These are phyloP conservation scores for Montifringilla adamsi DNA, from an alignment of 2,113 vertebrate species.

Conservation along the genomic window DNA sequence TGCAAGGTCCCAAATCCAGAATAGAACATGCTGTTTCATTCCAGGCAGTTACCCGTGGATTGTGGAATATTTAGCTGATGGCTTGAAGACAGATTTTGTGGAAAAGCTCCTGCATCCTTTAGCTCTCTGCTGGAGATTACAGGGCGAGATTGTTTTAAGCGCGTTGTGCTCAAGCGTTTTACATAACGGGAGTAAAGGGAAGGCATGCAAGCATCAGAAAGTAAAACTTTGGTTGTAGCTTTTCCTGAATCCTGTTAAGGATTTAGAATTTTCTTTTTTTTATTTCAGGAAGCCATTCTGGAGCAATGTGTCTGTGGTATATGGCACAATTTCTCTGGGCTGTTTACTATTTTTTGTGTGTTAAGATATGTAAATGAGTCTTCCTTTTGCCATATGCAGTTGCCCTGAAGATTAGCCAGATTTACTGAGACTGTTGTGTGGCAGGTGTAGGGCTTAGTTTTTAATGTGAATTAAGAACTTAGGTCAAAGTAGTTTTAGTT, in stretches of 20 bases:
- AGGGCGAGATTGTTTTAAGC: neutral
- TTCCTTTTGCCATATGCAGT: neutral
- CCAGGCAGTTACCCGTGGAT: neutral
- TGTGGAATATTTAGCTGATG: neutral
- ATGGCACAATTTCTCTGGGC: neutral
- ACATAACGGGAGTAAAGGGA: neutral
- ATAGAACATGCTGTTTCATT: neutral
- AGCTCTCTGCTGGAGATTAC: neutral
- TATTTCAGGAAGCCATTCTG: neutral
- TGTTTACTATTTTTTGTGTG: neutral
- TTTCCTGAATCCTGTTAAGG: neutral
- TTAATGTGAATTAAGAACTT: neutral
- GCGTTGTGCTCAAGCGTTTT: neutral
- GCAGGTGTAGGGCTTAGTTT: neutral
- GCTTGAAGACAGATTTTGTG: neutral
- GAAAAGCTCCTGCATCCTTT: neutral
- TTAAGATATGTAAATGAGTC: neutral
- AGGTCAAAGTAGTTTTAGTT: neutral
- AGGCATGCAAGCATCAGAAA: neutral
- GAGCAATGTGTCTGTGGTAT: neutral
- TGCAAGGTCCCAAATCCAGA: neutral
- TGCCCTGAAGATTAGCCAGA: neutral
- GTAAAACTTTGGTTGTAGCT: neutral
- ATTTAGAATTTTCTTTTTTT: neutral
- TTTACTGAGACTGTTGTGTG: neutral